phyloP scores from a whole-genome alignment of 1,140 invertebrate species.

The Pseudomyrmex gracilis region DNA sequence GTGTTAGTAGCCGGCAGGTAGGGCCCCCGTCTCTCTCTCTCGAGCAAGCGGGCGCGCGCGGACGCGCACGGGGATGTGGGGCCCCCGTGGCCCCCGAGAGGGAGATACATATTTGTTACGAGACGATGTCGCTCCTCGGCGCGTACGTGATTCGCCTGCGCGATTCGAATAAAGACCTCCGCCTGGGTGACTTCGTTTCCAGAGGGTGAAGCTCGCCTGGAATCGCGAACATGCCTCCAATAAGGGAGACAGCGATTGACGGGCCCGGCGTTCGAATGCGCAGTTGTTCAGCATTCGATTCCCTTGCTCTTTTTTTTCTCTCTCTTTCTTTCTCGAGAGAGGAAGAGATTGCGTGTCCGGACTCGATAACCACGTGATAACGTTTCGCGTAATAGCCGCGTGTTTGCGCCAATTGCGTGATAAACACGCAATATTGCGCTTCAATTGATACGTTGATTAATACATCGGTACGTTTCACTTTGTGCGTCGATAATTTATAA shows the following conservation, averaged over 20 bases:
- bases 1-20: conserved; percentile 78
- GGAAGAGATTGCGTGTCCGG: conserved; percentile 20
- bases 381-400: conserved; percentile 17
- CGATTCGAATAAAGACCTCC: conserved; percentile 84
- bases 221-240: conserved; percentile 71
- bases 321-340: conserved; percentile 18
- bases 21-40: conserved; percentile 56
- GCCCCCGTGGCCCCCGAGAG: conserved; percentile 56
- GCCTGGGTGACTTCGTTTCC: conserved; percentile 79
- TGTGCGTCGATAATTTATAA: too few species aligned
- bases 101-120: conserved; percentile 85
- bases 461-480: too few species aligned
- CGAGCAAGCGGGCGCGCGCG: conserved; percentile 14
- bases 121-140: conserved; percentile 81
- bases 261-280: conserved; percentile 50
- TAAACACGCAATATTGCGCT: neutral
- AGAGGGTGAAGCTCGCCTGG: conserved; percentile 70
- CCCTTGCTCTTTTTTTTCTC: conserved; percentile 48
- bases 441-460: neutral
- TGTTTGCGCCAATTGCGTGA: conserved; percentile 23
- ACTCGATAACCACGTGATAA: conserved; percentile 53
- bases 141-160: conserved; percentile 84
- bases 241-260: conserved; percentile 66
- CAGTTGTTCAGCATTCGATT: conserved; percentile 27
- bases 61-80: conserved; percentile 54